Percentiles rank a stretch among this genome's conserved stretches.
These are phyloP conservation scores for Paratilapia polleni DNA, from an alignment of 2,113 vertebrate species.

Conservation along the genomic window DNA sequence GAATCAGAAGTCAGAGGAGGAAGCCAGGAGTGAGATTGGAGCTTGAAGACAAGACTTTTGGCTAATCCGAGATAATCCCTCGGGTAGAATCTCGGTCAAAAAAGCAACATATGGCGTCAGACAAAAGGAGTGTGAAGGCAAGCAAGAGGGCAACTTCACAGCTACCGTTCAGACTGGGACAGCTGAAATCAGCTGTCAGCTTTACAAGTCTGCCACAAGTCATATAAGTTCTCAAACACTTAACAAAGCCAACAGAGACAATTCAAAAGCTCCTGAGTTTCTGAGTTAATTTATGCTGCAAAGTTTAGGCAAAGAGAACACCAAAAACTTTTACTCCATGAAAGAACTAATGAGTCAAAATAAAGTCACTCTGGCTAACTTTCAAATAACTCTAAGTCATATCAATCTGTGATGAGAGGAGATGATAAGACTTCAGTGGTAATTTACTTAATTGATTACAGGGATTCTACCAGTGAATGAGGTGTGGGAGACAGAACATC, in stretches of 20 bases:
- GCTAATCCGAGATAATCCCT: slow-evolving; percentile 77
- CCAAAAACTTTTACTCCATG: not conserved
- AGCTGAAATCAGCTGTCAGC: slow-evolving; percentile 53
- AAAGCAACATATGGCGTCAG: slow-evolving; percentile 60
- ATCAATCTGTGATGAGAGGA: slow-evolving; percentile 34
- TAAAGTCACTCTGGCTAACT: slow-evolving; percentile 42
- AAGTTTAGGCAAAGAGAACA: slow-evolving; percentile 23
- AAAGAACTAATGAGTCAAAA: slow-evolving; percentile 24
- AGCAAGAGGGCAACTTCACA: slow-evolving; percentile 35
- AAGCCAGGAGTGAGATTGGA: slow-evolving; percentile 55
- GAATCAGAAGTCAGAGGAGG: slow-evolving; percentile 52
- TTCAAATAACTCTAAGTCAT: slow-evolving; percentile 52
- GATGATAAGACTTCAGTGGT: slow-evolving; percentile 19
- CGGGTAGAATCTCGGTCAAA: slow-evolving; percentile 51
- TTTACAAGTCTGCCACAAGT: slow-evolving; percentile 31
- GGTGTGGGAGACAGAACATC: not conserved
- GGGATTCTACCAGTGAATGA: slow-evolving; percentile 3
- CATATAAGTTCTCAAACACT: not conserved
- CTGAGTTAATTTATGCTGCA: slow-evolving; percentile 23
- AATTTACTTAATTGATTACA: slow-evolving; percentile 66
- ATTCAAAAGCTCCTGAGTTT: not conserved
- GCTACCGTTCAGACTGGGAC: slow-evolving; percentile 45
- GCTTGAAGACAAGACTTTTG: slow-evolving; percentile 54
- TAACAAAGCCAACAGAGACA: not conserved
- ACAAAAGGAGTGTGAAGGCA: slow-evolving; percentile 54